Base-by-base conservation (phyloP, 2,113 vertebrate species). In the Procavia capensis region DNA sequence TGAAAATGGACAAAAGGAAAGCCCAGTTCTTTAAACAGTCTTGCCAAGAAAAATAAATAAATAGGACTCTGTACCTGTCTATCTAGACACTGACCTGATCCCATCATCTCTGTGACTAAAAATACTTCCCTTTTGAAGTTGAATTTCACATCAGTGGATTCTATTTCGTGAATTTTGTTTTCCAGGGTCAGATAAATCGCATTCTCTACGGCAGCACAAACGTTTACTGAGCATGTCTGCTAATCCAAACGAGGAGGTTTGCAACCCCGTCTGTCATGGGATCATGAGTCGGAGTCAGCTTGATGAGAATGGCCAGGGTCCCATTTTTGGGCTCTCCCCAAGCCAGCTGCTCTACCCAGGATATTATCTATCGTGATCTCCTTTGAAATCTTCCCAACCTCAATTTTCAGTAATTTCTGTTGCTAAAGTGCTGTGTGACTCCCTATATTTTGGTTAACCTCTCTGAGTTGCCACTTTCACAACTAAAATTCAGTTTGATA, bases 381-480 rank as follows among this genome's bases (percentile, higher is more conserved):
- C 8, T 74, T 85, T 39, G 74, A 27, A 50, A 68, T 3, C 45
- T 66, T 66, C 24, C 6, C 0, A 50, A 6, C 25, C 9, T 90
- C 17, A 81, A 39, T 39, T 86, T 19, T 24, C 45, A 34, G 76
- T 61, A 61, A 78, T 91, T 84, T 43, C 27, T 87, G 3, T 87
- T 10, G 5, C 19, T 74, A 83, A 91, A 57, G 80, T 61, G 25
- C 45, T 54, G 1, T 45, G 47, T 64, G 6, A 78, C 43, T 17
- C 22, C 86, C 5, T 61, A 14, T 80, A 80, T 88, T 95, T 90
- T 59, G 79, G 7, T 74, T 92, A 85, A 81, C 24, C 3, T 61
- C 47, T 88, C 31, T 75, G 43, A 82, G 11, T 6, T 94, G 39
- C 81, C 63, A 92, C 82, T 96, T 96, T 82, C n/a, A 81, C 45